Evolutionary conservation across 2,113 vertebrate genomes (phyloP), one percentile per base, ranked within the genome.

Genomic region (Vanacampus margaritifer): DNA sequence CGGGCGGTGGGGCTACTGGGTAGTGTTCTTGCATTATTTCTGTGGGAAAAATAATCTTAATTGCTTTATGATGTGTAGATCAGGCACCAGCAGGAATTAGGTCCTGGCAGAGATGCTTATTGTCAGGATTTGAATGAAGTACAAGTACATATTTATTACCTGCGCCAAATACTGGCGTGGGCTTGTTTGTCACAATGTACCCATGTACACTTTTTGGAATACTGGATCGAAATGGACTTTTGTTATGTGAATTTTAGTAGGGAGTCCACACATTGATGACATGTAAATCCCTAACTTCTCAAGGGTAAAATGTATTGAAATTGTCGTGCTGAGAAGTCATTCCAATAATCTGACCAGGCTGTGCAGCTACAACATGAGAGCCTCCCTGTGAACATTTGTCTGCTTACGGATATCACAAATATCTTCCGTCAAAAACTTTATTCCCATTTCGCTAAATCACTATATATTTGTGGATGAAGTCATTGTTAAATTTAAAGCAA

Each of bases 11-110:
- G 76, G 73, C 51, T 73, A 68, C 76, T 80, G 58, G 53, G 75
- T 84, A 81, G 77, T 70, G 64, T 48, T 66, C 24, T 73, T 77
- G 79, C 81, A 74, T 74, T 36, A 35, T 41, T 63, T 59, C 62
- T 64, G 32, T 46, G 32, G 71, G 69, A 75, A 59, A 59, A 59
- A 21, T 75, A 72, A 71, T 79, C 75, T 60, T 79, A 76, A 83
- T 83, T 77, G 56, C 65, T 79, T 78, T 56, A 65, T 65, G 5
- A 62, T 41, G 51, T 35, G 51, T 46, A 32, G 67, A 64, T 57
- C 13, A 69, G 60, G 26, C 28, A 32, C 28, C 56, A 50, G 21
- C 21, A 0, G 28, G 57, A 59, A 19, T 59, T 36, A 36, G 57
- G 57, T 7, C 57, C 1, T 59, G 32, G 57, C 57, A 11, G 19